phyloP scores from a whole-genome alignment of 2,888 invertebrate genomes.

The Coecobrya sp. region DNA sequence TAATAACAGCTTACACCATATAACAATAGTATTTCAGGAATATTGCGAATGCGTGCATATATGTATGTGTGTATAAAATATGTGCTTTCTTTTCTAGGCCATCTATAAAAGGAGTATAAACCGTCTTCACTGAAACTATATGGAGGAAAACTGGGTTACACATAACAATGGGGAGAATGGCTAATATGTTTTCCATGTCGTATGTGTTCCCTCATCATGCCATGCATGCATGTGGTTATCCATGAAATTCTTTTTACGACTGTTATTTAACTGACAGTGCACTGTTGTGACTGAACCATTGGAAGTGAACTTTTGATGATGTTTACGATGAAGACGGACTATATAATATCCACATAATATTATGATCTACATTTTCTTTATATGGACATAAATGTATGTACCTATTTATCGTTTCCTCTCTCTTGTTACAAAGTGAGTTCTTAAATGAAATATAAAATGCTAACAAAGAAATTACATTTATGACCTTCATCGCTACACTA shows the following conservation, averaged over 20 bases:
- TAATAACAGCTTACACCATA: not conserved
- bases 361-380: not conserved
- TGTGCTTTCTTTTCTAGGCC: slow-evolving; percentile 58
- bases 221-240: slow-evolving; percentile 47
- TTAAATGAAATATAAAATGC: slow-evolving; percentile 40
- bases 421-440: slow-evolving; percentile 15
- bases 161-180: slow-evolving; percentile 66
- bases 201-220: slow-evolving; percentile 45
- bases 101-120: slow-evolving; percentile 2
- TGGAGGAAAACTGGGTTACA: slow-evolving; percentile 72
- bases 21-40: not conserved
- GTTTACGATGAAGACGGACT: slow-evolving; percentile 3
- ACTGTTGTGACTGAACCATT: slow-evolving; percentile 57
- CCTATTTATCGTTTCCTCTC: not conserved
- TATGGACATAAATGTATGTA: not conserved
- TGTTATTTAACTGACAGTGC: slow-evolving; percentile 59
- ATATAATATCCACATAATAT: too few relatives aligned
- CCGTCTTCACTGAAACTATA: slow-evolving; percentile 5
- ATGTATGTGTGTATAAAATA: not conserved
- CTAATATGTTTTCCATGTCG: slow-evolving; percentile 60
- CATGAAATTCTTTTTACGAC: slow-evolving; percentile 63
- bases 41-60: not conserved
- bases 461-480: slow-evolving; percentile 31
- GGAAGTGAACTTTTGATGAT: slow-evolving; percentile 40
- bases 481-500: slow-evolving; percentile 52